A percentile compares a stretch with the other conserved stretches of the same genome.
These are phyloP conservation scores for Phyllostomus discolor DNA, from an alignment of 2,113 vertebrate genomes.

Conservation along the genomic window DNA sequence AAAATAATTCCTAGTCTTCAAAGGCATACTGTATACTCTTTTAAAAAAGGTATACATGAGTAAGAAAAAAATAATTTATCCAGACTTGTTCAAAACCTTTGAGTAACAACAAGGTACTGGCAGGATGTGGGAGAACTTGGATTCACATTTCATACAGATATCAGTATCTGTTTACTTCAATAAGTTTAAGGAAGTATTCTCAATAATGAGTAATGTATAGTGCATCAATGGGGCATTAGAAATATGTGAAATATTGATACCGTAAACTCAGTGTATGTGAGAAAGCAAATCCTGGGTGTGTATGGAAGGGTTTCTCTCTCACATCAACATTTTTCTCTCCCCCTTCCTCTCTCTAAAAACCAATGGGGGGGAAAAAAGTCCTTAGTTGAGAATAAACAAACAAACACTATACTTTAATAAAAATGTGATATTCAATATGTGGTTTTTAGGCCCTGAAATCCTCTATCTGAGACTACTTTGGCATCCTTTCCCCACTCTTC, in stretches of 20 bases:
- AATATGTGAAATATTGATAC: background rate
- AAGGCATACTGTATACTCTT: slow-evolving; percentile 42
- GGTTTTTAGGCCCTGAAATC: background rate
- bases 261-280: background rate
- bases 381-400: background rate
- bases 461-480: background rate
- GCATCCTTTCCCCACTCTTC: background rate
- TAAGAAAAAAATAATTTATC: slow-evolving; percentile 45
- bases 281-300: background rate
- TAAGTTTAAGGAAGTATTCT: background rate
- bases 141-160: background rate
- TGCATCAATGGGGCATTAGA: background rate
- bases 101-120: background rate
- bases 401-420: background rate
- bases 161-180: background rate
- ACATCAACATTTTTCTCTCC: too few relatives aligned
- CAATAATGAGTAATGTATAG: background rate
- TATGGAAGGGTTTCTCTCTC: too few relatives aligned
- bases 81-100: slow-evolving; percentile 18
- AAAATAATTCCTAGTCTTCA: slow-evolving; percentile 60
- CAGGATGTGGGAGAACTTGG: background rate
- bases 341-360: too few relatives aligned
- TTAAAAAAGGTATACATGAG: background rate
- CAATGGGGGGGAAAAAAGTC: too few relatives aligned
- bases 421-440: background rate